A percentile compares a stretch with the other conserved stretches of the same genome.
phyloP scores from a whole-genome alignment of 2,888 invertebrate species.

The Chrysotoxum bicinctum region DNA sequence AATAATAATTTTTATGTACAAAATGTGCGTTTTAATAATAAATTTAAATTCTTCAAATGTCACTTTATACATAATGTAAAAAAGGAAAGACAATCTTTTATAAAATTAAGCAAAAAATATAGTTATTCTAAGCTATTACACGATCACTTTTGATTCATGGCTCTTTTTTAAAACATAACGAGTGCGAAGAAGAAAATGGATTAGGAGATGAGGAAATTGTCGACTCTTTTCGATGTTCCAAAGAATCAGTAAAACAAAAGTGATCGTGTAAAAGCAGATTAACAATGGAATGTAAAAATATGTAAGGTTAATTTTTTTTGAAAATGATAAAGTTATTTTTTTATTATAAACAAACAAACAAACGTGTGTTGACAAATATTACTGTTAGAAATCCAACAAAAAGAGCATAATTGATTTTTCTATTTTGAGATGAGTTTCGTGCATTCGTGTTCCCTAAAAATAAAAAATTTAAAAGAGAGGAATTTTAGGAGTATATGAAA shows the following conservation, averaged over 20 bases:
- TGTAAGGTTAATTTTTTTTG: neutral
- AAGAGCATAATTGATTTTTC: slow-evolving; percentile 37
- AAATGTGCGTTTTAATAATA: neutral
- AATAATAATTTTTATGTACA: neutral
- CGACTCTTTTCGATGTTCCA: too few species aligned
- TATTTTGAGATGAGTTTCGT: slow-evolving; percentile 55
- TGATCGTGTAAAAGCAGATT: too few species aligned
- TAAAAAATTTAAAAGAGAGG: slow-evolving; percentile 3
- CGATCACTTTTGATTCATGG: too few species aligned
- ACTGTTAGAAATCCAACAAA: slow-evolving; percentile 52
- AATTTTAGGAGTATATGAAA: too few species aligned
- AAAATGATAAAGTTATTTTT: neutral
- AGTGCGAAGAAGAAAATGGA: too few species aligned
- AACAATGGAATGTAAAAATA: slow-evolving; percentile 21
- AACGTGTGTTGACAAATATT: slow-evolving; percentile 25
- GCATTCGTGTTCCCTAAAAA: slow-evolving; percentile 66
- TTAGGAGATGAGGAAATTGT: too few species aligned
- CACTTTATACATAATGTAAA: too few species aligned
- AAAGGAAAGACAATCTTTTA: neutral
- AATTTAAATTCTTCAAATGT: neutral
- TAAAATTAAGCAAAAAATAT: neutral
- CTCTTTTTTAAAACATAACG: too few species aligned
- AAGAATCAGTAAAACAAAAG: too few species aligned
- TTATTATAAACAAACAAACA: slow-evolving; percentile 10
- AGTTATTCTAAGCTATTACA: too few species aligned